Percentiles rank a stretch among this genome's conserved stretches.
Evolutionary conservation across 2,888 invertebrate species (phyloP).

Genomic region (Perdita meconis): DNA sequence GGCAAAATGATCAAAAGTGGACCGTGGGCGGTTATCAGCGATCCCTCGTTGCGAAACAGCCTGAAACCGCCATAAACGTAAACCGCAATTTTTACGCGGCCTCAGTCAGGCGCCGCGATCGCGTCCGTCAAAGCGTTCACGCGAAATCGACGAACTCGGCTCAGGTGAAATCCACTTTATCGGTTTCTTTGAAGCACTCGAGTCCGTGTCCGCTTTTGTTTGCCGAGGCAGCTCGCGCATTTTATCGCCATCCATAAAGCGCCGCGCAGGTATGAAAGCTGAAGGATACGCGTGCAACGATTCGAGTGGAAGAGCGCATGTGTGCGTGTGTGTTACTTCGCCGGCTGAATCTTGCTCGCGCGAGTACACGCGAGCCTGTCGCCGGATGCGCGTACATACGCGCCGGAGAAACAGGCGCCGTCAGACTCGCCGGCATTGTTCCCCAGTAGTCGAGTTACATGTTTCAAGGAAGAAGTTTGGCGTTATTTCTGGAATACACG

Average conservation of each 20-base stretch:
- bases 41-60: neutral
- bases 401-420: conserved; percentile 29
- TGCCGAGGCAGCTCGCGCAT: conserved; percentile 56
- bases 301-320: conserved; percentile 28
- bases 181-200: conserved; percentile 56
- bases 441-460: conserved; percentile 57
- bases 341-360: neutral
- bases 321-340: conserved; percentile 25
- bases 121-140: neutral
- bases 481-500: conserved; percentile 67
- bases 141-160: conserved; percentile 4
- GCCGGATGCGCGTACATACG: conserved; percentile 12
- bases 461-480: conserved; percentile 60
- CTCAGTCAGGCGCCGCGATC: neutral
- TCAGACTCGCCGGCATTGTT: conserved; percentile 62
- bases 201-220: conserved; percentile 60
- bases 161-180: conserved; percentile 55
- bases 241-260: conserved; percentile 66
- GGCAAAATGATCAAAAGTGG: neutral
- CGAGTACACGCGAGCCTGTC: conserved; percentile 1
- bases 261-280: conserved; percentile 36
- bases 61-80: neutral
- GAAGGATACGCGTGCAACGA: conserved; percentile 47
- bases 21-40: conserved; percentile 1
- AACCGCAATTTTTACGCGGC: conserved; percentile 1